Base-by-base conservation (phyloP, 2,797 vertebrate species). In the Rhincodon typus region DNA sequence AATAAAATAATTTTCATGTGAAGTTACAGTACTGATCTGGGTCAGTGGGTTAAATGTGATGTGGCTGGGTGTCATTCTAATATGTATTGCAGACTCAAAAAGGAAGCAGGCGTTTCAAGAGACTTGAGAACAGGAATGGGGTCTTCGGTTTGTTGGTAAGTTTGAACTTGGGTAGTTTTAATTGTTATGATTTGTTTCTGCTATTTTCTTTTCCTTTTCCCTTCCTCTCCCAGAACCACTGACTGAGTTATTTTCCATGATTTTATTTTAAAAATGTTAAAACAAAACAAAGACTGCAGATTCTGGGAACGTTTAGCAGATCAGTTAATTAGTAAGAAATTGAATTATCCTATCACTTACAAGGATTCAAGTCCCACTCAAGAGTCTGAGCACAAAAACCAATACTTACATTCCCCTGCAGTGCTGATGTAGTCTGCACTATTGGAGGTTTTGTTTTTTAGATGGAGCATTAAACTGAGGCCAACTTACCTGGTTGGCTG, bases 41-140 rank as follows among this genome's bases (percentile, higher is more conserved):
- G 93, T 0, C 8, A 38, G 27, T 94, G 93, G 27, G 91, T 67
- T 42, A 3, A 38, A 74, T 10, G 38, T 94, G 30, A 27, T 30
- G n/a, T 13, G 30, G 42, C 70, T 95, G 46, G 53, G 42, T 13
- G 30, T 74, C 94, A 50, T 42, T 95, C 30, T 98, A 96, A 95
- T n/a, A 97, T 98, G 97, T 98, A 97, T 98, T 98, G 97, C 98
- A 98, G 98, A 98, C 98, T 97, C 98, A 98, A 97, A 98, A 98
- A 97, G 98, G 98, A 95, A 98, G 98, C 98, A 98, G 98, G 97
- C 97, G 98, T 97, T 98, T 98, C 98, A 98, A 98, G 98, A 98
- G 98, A 98, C 98, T 98, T 98, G 98, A 98, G 96, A 98, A 98
- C 98, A 98, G 98, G 98, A 98, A 98, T 70, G 98, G 98, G 98